Evolutionary conservation across 2,797 vertebrate genomes (phyloP).

Genomic region (Halcyon leucocephala): DNA sequence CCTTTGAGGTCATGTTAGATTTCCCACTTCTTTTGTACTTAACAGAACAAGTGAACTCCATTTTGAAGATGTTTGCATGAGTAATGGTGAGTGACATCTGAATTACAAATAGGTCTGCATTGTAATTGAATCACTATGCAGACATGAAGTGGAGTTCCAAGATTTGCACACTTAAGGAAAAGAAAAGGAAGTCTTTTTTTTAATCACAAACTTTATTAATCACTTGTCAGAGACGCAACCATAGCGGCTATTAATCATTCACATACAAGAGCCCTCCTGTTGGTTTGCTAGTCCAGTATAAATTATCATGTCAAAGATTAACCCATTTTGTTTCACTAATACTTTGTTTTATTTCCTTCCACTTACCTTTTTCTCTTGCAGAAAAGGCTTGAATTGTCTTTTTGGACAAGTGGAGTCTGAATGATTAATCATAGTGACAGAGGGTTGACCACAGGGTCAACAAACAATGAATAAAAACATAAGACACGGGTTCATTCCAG

Average conservation of each 20-base stretch:
- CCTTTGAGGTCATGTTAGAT: neutral
- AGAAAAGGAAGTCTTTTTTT: constrained; percentile 61
- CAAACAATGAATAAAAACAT: constrained; percentile 77
- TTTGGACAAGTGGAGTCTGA: constrained; percentile 71
- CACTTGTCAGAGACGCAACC: constrained; percentile 72
- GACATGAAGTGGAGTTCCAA: constrained; percentile 23
- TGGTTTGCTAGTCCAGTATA: constrained; percentile 67
- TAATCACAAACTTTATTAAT: constrained; percentile 76
- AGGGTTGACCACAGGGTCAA: constrained; percentile 70
- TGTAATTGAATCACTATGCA: constrained; percentile 1
- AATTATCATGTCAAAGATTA: constrained; percentile 79
- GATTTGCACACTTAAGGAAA: constrained; percentile 54
- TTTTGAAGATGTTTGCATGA: neutral
- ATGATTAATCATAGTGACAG: constrained; percentile 80
- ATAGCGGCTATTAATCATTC: constrained; percentile 75
- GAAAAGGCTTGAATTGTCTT: constrained; percentile 66
- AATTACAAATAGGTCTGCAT: constrained; percentile 26
- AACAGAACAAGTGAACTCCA: neutral
- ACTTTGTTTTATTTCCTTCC: constrained; percentile 60
- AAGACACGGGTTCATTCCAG: constrained; percentile 66
- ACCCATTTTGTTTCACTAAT: constrained; percentile 76
- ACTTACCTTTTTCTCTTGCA: constrained; percentile 40
- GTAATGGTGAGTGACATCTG: constrained; percentile 29
- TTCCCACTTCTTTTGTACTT: neutral
- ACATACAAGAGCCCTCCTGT: constrained; percentile 64